Evolutionary conservation across 2,797 vertebrate genomes (phyloP).

Genomic region (Gallinago solitaria): DNA sequence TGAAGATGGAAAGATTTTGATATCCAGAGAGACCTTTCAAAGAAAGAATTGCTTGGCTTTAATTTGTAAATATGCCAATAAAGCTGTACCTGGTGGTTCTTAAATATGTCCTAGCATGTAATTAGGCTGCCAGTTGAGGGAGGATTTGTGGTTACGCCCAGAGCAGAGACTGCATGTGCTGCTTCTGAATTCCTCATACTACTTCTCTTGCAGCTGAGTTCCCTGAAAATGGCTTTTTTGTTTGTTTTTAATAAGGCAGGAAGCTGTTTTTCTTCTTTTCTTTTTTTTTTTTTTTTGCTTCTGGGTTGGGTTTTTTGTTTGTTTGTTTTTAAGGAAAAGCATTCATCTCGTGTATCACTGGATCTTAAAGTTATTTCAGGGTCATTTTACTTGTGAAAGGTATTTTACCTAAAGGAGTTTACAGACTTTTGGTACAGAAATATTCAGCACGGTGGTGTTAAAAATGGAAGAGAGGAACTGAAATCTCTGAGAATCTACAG

Average conservation of each 20-base stretch:
- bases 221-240: background rate
- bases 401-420: background rate
- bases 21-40: background rate
- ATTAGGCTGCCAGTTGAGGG: background rate
- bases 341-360: background rate
- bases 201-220: background rate
- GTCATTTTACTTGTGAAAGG: background rate
- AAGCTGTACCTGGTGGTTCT: background rate
- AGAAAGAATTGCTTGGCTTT: background rate
- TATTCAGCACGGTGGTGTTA: background rate
- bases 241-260: background rate
- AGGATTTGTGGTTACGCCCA: background rate
- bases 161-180: background rate
- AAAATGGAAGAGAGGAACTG: background rate
- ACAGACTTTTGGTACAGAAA: background rate
- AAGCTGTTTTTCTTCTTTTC: background rate
- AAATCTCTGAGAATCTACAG: background rate
- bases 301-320: background rate
- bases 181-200: background rate
- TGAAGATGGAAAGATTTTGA: background rate
- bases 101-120: background rate
- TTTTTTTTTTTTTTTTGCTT: background rate
- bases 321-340: background rate
- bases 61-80: background rate
- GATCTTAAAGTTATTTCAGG: background rate